A percentile compares a stretch with the other conserved stretches of the same genome.
phyloP scores from a whole-genome alignment of 2,888 invertebrate genomes.

The Notodonta dromedarius region DNA sequence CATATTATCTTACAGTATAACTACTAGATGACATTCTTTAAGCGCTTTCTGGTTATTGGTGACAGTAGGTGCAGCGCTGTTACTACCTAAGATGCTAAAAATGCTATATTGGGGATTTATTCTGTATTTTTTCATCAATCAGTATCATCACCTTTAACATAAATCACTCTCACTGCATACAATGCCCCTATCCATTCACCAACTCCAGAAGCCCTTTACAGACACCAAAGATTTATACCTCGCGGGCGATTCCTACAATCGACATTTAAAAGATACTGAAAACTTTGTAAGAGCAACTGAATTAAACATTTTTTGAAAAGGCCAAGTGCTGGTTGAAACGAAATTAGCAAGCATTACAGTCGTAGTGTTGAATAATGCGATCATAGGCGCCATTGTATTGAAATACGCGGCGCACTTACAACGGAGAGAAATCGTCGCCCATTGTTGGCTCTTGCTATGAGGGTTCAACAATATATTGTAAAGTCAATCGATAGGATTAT shows the following conservation, averaged over 20 bases:
- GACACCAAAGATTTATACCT: neutral
- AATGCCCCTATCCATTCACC: neutral
- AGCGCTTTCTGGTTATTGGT: too few relatives aligned
- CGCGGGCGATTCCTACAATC: neutral
- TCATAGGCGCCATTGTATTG: constrained; percentile 37
- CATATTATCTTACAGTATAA: too few relatives aligned
- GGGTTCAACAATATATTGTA: too few relatives aligned
- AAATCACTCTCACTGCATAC: neutral
- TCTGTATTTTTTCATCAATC: too few relatives aligned
- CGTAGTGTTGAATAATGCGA: constrained; percentile 36
- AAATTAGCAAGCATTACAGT: constrained; percentile 38
- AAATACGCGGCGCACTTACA: constrained; percentile 17
- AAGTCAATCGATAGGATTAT: too few relatives aligned
- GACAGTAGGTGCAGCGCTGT: too few relatives aligned
- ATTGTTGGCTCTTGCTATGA: constrained; percentile 6
- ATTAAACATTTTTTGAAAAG: constrained; percentile 35
- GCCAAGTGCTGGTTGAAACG: constrained; percentile 9
- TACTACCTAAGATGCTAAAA: too few relatives aligned
- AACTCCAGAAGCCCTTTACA: neutral
- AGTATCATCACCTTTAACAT: too few relatives aligned
- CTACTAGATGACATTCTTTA: too few relatives aligned
- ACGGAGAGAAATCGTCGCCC: constrained; percentile 12
- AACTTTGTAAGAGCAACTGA: constrained; percentile 32
- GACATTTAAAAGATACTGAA: constrained; percentile 1
- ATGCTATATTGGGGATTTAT: too few relatives aligned